Base-by-base conservation (phyloP, 2,113 vertebrate genomes). In the Kobus ellipsiprymnus region DNA sequence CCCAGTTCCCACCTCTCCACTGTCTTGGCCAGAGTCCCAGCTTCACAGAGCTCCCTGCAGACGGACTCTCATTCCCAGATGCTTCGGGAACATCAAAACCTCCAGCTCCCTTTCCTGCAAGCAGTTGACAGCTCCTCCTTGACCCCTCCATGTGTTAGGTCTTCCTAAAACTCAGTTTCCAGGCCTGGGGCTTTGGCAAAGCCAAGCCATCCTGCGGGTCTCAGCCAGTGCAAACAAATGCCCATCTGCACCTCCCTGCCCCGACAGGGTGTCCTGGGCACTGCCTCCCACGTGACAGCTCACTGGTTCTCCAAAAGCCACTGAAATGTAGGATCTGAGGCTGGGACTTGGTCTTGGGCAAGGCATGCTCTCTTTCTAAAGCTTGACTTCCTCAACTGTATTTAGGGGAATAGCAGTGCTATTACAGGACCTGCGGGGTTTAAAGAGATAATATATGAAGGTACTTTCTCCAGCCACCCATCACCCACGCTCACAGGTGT, bases 1-100 rank as follows among this genome's bases (percentile, higher is more conserved):
- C 67, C 62, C n/a, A 88, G 95, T 71, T 74, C 93, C 92, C 16
- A 27, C 40, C 57, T 88, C 87, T 91, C 85, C 77, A 50, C 80
- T 27, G 3, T 64, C 80, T 33, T 71, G 36, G 90, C 52, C 60
- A 29, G 30, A 60, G 94, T 48, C 64, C 57, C 44, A 40, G 90
- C n/a, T 25, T 71, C 23, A 50, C 9, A 30, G 93, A 96, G 52
- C 67, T n/a, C 29, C 0, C 0, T 6, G 40, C 46, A 91, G 59
- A 74, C 1, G 46, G 19, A 7, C 40, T 30, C n/a, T n/a, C 57
- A 10, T 46, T 92, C 74, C 50, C 25, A 40, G 44, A 33, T 36
- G 87, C 87, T 54, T 2, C 0, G 0, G 59, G 77, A 74, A 54
- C 27, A 71, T 81, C 71, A 25, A 21, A 44, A 60, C 13, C 4